Percentiles rank a stretch among this genome's conserved stretches.
These are phyloP conservation scores for Liopterus haemorrhoidalis DNA, from an alignment of 2,888 invertebrate species.

Conservation along the genomic window DNA sequence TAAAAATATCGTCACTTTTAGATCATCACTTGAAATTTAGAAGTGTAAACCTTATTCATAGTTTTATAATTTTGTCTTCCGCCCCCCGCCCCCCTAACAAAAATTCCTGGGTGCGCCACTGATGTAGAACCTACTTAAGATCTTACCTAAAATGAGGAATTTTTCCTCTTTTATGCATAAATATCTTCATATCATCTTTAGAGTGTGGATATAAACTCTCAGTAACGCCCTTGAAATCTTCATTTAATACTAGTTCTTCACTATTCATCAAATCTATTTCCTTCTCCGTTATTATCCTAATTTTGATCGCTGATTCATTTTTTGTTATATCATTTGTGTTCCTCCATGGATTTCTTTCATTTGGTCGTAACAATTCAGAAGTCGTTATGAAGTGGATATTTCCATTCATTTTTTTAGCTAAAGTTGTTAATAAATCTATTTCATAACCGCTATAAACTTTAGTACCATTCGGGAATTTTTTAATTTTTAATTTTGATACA, in stretches of 20 bases:
- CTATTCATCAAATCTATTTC: conserved; percentile 15
- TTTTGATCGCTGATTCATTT: conserved; percentile 6
- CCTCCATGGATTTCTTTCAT: conserved; percentile 21
- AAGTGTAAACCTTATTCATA: no score
- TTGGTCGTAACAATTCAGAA: conserved; percentile 6
- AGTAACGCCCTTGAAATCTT: conserved; percentile 16
- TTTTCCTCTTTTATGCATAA: conserved; percentile 10
- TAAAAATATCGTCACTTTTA: no score
- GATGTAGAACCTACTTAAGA: no score
- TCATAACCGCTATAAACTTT: conserved; percentile 10
- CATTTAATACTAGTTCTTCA: conserved; percentile 18
- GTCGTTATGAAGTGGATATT: conserved; percentile 9
- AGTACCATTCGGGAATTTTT: background rate
- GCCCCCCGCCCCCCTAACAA: no score
- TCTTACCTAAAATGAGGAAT: no score
- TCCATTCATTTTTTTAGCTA: conserved; percentile 13
- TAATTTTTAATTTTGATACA: conserved; percentile 10
- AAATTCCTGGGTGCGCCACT: no score
- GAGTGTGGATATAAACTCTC: conserved; percentile 19
- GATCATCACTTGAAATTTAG: no score
- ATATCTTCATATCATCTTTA: conserved; percentile 16
- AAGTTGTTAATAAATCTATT: conserved; percentile 12
- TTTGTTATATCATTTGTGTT: conserved; percentile 10
- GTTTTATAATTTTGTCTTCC: no score
- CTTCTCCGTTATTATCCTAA: conserved; percentile 9